Evolutionary conservation across 1,140 invertebrate species (phyloP), one percentile per base, ranked within the genome.

Genomic region (Brachionus plicatilis): DNA sequence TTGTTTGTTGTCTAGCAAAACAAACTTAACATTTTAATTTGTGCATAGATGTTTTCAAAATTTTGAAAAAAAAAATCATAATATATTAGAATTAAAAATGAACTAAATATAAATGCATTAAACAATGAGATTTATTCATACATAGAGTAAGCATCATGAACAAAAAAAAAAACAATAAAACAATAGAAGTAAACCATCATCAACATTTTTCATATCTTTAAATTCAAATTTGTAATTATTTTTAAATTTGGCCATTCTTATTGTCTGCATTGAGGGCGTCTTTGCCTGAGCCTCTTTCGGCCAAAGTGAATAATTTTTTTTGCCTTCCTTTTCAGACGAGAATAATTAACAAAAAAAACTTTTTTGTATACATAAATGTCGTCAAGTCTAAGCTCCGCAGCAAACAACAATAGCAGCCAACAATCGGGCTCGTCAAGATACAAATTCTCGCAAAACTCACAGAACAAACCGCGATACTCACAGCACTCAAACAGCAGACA

Each of bases 121-220:
- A 43, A 72, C 17, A 12, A 33, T 33, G 6, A 68, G 27, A 68
- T 33, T 68, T 68, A 33, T 68, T 33, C 33, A 45, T 72, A 72
- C 41, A 72, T 72, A 72, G 68, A 72, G 68, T 72, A 72, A 72
- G 68, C 37, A 43, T 72, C 68, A 43, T 72, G 33, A 72, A 43
- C 41, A n/a, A 60, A 33, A 33, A 33, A 33, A 33, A 20, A 68
- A 29, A 66, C 65, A 70, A 70, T 3, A 68, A 72, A 41, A 72
- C 29, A 41, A 72, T 72, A 60, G 53, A 60, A 60, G 53, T 60
- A 60, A 60, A 60, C 53, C 53, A 60, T 60, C 53, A 60, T 60
- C 53, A 60, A 60, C 53, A 60, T 60, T 60, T 60, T 60, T 60
- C 53, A 60, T 60, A 20, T 60, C 53, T 60, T 8, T 20, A 60